Evolutionary conservation across 1,140 invertebrate genomes (phyloP).

Genomic region (Euura saliciscinereae): DNA sequence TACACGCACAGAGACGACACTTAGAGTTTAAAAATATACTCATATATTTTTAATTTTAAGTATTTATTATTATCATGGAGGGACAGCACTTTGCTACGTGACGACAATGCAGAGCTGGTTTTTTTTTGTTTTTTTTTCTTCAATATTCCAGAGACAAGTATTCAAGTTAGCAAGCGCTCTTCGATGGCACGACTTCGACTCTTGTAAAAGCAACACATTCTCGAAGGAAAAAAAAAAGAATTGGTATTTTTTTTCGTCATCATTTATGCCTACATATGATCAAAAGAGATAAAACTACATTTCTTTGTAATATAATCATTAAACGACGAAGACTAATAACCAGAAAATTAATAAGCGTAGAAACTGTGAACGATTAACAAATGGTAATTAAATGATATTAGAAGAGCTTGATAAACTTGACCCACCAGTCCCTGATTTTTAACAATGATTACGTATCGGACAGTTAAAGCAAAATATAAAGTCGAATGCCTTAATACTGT

Average conservation of each 20-base stretch:
- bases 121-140: conserved; percentile 10
- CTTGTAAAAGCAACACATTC: neutral
- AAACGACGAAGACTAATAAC: neutral
- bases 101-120: conserved; percentile 53
- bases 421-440: conserved; percentile 50
- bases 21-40: conserved; percentile 64
- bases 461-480: conserved; percentile 61
- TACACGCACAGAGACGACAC: conserved; percentile 57
- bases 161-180: conserved; percentile 57
- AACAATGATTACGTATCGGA: conserved; percentile 59
- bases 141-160: conserved; percentile 42
- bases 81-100: conserved; percentile 59
- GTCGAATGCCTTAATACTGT: conserved; percentile 63
- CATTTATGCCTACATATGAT: neutral
- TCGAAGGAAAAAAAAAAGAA: neutral
- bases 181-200: conserved; percentile 54
- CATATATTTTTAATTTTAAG: conserved; percentile 55
- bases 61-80: conserved; percentile 59
- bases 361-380: neutral
- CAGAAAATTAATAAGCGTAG: neutral
- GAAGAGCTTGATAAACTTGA: conserved; percentile 55
- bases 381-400: conserved; percentile 5
- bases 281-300: too few species aligned
- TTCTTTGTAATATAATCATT: too few species aligned
- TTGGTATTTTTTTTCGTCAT: neutral